These are phyloP conservation scores for Cheirogaleus major DNA, from an alignment of 2,797 vertebrate species.

Conservation along the genomic window DNA sequence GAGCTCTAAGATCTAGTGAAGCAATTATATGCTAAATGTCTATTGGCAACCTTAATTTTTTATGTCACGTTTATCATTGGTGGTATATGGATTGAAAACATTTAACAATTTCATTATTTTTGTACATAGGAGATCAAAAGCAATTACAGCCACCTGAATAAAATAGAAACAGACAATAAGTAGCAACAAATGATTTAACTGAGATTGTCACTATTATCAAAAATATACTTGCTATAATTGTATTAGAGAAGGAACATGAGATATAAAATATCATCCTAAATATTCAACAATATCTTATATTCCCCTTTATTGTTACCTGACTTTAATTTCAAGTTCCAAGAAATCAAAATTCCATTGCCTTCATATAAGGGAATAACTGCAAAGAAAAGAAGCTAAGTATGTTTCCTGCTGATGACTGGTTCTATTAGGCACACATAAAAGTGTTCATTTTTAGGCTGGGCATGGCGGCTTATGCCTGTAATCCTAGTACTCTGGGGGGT, in stretches of 20 bases:
- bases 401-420: not conserved
- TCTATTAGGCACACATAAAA: not conserved
- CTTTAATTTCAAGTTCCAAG: not conserved
- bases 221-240: not conserved
- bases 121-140: not conserved
- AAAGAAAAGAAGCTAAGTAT: not conserved
- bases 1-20: not conserved
- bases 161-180: not conserved
- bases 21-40: not conserved
- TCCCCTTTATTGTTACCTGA: not conserved
- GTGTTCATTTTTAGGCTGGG: not conserved
- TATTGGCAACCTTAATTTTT: not conserved
- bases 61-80: not conserved
- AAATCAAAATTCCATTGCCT: not conserved
- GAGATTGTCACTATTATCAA: not conserved
- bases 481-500: too few species aligned
- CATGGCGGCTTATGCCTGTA: too few species aligned
- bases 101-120: not conserved
- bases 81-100: not conserved
- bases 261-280: not conserved
- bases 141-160: not conserved
- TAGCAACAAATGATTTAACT: not conserved
- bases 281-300: not conserved
- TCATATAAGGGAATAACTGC: not conserved
- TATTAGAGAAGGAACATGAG: not conserved